A percentile compares a stretch with the other conserved stretches of the same genome.
Conservation (phyloP, 2,113 vertebrate genomes). For the Pluvialis apricaria region DNA sequence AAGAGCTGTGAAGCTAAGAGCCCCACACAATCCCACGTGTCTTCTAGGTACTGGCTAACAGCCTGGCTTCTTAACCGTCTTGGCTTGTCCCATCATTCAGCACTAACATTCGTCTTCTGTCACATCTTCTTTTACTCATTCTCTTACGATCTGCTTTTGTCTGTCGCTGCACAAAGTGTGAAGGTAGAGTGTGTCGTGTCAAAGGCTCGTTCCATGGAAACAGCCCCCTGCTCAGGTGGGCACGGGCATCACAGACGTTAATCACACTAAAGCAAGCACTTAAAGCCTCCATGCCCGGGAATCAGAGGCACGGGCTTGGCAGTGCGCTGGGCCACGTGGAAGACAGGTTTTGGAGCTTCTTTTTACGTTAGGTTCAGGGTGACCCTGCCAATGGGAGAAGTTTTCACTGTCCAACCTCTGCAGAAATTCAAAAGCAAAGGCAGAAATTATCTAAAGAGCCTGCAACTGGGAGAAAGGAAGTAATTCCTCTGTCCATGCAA, state of each 20-base stretch:
- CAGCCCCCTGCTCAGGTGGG: background rate
- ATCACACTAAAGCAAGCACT: background rate
- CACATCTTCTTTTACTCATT: background rate
- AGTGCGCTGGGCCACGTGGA: rapidly evolving
- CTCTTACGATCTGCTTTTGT: background rate
- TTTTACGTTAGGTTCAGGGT: background rate
- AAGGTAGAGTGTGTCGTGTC: background rate
- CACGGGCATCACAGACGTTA: background rate
- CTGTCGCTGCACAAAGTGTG: background rate
- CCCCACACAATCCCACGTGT: slow-evolving; percentile 78
- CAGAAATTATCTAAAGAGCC: background rate
- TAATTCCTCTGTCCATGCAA: background rate
- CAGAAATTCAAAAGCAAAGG: background rate
- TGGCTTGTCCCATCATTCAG: slow-evolving; percentile 23
- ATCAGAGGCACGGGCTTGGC: background rate
- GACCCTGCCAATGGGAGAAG: background rate
- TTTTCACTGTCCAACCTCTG: background rate
- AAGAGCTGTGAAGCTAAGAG: slow-evolving; percentile 84
- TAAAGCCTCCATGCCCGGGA: background rate
- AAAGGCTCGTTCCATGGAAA: background rate
- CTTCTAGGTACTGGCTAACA: slow-evolving; percentile 77
- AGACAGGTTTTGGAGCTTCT: background rate
- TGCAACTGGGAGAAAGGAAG: background rate
- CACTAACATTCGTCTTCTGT: background rate
- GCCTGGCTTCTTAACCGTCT: slow-evolving; percentile 10